phyloP scores from a whole-genome alignment of 2,888 invertebrate genomes.

The Sarcophaga caerulescens region DNA sequence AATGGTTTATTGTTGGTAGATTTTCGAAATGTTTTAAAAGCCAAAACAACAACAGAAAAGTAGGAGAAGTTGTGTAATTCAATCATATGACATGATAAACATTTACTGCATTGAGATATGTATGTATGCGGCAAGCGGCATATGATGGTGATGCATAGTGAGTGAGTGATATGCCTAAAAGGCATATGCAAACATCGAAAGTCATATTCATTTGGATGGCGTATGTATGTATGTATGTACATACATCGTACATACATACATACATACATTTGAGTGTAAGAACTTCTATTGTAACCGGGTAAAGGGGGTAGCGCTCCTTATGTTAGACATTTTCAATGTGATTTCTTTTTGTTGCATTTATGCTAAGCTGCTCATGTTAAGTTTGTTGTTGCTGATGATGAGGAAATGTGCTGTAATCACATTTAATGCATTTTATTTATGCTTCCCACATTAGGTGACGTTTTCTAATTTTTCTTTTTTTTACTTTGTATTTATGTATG shows the following conservation, averaged over 20 bases:
- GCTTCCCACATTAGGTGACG: constrained; percentile 69
- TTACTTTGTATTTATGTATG: neutral
- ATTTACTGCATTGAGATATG: neutral
- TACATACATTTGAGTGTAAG: too few relatives aligned
- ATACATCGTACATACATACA: too few relatives aligned
- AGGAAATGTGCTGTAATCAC: constrained; percentile 71
- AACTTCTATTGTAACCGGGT: too few relatives aligned
- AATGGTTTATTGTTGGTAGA: constrained; percentile 36
- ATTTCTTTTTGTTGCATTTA: neutral
- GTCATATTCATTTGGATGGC: too few relatives aligned
- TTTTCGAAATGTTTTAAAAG: neutral
- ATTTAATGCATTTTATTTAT: constrained; percentile 70
- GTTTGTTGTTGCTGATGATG: constrained; percentile 52
- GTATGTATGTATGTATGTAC: too few relatives aligned
- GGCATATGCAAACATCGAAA: neutral
- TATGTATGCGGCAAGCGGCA: neutral
- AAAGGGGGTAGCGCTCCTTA: too few relatives aligned
- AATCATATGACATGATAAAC: neutral
- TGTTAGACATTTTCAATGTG: constrained; percentile 21
- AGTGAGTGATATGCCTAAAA: constrained; percentile 45
- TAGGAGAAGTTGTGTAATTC: neutral
- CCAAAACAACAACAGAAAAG: neutral
- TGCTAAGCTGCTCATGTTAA: constrained; percentile 26
- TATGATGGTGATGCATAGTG: neutral
- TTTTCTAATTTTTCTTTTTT: neutral